phyloP scores from a whole-genome alignment of 2,888 invertebrate species.

The Meta bourneti region DNA sequence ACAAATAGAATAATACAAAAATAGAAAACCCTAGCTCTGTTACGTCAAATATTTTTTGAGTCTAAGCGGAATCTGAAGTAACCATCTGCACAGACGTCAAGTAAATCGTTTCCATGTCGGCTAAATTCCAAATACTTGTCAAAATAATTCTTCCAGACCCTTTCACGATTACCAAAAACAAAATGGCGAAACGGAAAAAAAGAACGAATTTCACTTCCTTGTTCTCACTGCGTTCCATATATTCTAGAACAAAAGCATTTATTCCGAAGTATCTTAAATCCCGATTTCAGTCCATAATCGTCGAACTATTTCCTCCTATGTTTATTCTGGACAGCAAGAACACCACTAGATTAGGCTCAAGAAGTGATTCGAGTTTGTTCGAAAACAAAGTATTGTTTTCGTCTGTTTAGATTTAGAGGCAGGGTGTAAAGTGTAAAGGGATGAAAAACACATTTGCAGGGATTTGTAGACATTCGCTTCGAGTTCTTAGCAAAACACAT shows the following conservation, averaged over 20 bases:
- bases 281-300: neutral
- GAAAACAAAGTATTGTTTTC: neutral
- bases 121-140: neutral
- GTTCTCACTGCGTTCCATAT: neutral
- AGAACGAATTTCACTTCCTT: neutral
- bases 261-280: neutral
- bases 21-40: too few species aligned
- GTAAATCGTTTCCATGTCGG: neutral
- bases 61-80: neutral
- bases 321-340: neutral
- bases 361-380: neutral
- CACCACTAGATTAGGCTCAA: neutral
- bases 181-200: neutral
- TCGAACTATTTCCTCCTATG: neutral
- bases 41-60: neutral
- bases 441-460: neutral
- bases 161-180: too few species aligned
- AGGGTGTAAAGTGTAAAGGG: neutral
- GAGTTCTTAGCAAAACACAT: neutral
- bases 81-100: neutral
- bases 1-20: too few species aligned
- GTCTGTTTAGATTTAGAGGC: neutral
- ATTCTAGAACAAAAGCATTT: neutral
- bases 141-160: neutral
- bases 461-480: neutral